A percentile compares a stretch with the other conserved stretches of the same genome.
These are phyloP conservation scores for Rhodeus uyekii DNA, from an alignment of 2,797 vertebrate genomes.

Conservation along the genomic window DNA sequence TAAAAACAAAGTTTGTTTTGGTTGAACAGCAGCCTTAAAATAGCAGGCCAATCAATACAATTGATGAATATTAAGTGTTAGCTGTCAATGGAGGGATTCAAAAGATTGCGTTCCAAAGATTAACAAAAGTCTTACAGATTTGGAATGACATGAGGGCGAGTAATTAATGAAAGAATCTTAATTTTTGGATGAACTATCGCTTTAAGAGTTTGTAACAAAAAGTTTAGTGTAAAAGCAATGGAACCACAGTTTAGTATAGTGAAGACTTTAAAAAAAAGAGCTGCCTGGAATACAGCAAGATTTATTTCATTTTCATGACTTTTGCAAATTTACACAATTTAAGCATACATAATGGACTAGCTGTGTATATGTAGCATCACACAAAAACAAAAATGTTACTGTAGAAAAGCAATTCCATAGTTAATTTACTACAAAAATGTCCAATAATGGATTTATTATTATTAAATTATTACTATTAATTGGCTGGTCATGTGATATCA, in stretches of 20 bases:
- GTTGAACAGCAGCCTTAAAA: no score
- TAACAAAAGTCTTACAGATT: no score
- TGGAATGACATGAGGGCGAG: no score
- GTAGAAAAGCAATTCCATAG: background rate
- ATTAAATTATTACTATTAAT: background rate
- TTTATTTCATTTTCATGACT: background rate
- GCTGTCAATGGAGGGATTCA: no score
- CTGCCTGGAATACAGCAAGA: background rate
- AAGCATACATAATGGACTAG: background rate
- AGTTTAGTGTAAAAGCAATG: background rate
- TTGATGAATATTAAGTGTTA: no score
- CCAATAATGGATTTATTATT: background rate
- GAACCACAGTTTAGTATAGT: background rate
- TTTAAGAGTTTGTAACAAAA: background rate
- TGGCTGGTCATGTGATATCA: background rate
- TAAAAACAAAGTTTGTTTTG: no score
- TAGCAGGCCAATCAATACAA: no score
- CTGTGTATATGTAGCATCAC: background rate
- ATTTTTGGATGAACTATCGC: no score
- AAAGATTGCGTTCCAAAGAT: no score
- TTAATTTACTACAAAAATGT: background rate
- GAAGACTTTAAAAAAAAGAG: no score
- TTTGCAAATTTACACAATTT: background rate
- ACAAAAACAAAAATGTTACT: background rate
- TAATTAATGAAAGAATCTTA: no score